phyloP scores from a whole-genome alignment of 92 coral and sea anemone genomes.

The Zoanthus solanderi region DNA sequence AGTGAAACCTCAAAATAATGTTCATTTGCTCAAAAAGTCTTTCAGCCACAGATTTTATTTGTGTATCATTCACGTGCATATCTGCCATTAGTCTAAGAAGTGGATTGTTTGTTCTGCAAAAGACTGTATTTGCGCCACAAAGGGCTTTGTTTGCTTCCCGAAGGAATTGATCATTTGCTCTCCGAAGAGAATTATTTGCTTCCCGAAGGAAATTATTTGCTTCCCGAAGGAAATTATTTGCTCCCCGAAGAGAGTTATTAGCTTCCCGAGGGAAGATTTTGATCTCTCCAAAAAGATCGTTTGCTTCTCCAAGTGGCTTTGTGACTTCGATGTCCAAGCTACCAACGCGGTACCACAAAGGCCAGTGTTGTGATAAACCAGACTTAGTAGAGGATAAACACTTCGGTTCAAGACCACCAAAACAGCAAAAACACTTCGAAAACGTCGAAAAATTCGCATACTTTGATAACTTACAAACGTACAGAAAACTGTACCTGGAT shows the following conservation, averaged over 20 bases:
- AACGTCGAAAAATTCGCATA: conserved; percentile 7
- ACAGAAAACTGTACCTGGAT: conserved; percentile 8
- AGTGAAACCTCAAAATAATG: conserved; percentile 6
- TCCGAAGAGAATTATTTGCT: background rate
- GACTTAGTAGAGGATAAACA: conserved; percentile 7
- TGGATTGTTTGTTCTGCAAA: conserved; percentile 2
- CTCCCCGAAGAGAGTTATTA: background rate
- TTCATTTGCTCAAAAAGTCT: conserved; percentile 6
- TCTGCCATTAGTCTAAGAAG: conserved; percentile 8
- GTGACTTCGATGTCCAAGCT: conserved; percentile 9
- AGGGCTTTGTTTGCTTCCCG: background rate
- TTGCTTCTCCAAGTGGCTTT: conserved; percentile 9
- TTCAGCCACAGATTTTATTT: conserved; percentile 6
- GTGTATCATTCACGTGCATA: conserved; percentile 8
- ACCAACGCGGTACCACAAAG: conserved; percentile 10
- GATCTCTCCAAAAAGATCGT: conserved; percentile 8
- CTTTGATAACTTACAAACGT: conserved; percentile 6
- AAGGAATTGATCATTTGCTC: background rate
- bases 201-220: background rate
- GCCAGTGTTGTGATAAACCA: conserved; percentile 9
- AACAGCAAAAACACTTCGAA: conserved; percentile 7
- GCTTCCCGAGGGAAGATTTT: conserved; percentile 9
- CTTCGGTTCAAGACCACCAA: conserved; percentile 9
- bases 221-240: conserved; percentile 7
- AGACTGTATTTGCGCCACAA: background rate